These are phyloP conservation scores for Stictonetta naevosa DNA, from an alignment of 2,113 vertebrate genomes.

Conservation along the genomic window DNA sequence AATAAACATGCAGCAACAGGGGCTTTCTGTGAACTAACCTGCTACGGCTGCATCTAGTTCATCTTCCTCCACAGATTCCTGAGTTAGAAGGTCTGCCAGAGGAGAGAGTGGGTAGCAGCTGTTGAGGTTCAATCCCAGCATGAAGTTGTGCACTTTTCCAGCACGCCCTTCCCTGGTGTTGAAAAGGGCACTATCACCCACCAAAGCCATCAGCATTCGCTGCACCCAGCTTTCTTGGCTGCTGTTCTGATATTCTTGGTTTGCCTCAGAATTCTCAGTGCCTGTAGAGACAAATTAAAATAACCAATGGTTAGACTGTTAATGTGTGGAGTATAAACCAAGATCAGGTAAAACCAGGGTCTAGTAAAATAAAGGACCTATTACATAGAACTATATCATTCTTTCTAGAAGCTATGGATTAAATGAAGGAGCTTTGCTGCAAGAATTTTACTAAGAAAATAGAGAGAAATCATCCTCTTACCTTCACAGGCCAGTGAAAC, in stretches of 20 bases:
- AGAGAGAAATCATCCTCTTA: not conserved
- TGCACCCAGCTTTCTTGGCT: constrained; percentile 92
- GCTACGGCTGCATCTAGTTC: constrained; percentile 89
- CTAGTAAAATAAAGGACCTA: not conserved
- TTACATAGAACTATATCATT: not conserved
- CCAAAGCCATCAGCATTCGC: constrained; percentile 90
- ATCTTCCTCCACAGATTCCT: constrained; percentile 78
- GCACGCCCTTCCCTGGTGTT: constrained; percentile 96
- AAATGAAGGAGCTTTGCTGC: not conserved
- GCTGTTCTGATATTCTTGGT: constrained; percentile 77
- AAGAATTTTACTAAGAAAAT: not conserved
- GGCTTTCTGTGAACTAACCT: constrained; percentile 65
- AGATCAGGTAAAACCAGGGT: too few species aligned
- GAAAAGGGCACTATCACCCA: constrained; percentile 90
- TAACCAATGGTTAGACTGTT: not conserved
- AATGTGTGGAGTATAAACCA: fast-evolving
- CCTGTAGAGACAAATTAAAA: constrained; percentile 61
- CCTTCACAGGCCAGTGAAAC: not conserved
- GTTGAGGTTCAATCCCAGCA: constrained; percentile 95
- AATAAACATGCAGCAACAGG: fast-evolving
- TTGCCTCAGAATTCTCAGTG: constrained; percentile 79
- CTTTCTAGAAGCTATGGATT: fast-evolving
- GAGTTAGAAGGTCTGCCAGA: constrained; percentile 53
- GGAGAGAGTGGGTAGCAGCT: constrained; percentile 85
- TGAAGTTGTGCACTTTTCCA: constrained; percentile 98